phyloP scores from a whole-genome alignment of 2,113 vertebrate species.

The Saccopteryx leptura region DNA sequence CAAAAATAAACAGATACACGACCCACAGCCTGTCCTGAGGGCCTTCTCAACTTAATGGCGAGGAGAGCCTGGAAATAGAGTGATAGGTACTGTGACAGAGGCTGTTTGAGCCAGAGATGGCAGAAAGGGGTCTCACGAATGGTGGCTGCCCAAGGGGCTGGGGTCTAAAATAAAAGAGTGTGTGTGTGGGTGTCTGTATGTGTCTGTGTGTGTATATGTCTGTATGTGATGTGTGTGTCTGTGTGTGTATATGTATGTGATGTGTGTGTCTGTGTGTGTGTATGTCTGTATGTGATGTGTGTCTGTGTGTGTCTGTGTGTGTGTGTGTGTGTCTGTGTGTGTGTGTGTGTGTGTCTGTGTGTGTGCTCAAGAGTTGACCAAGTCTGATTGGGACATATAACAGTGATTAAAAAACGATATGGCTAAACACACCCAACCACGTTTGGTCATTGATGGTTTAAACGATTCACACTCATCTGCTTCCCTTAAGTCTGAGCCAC shows the following conservation, averaged over 20 bases:
- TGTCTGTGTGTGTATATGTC: background rate
- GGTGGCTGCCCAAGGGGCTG: background rate
- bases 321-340: background rate
- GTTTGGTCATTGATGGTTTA: accelerated
- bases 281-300: too few relatives aligned
- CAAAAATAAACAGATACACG: accelerated
- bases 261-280: too few relatives aligned
- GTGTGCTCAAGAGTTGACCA: background rate
- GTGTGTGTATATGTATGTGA: too few relatives aligned
- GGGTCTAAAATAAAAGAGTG: accelerated
- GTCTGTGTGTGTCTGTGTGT: background rate
- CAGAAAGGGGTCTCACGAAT: accelerated
- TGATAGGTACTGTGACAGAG: accelerated
- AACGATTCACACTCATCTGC: accelerated
- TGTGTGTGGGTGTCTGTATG: accelerated
- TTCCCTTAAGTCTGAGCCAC: background rate
- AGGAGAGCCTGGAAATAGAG: accelerated
- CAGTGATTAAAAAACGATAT: accelerated
- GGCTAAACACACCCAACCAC: background rate
- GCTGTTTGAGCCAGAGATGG: background rate
- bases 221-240: too few relatives aligned
- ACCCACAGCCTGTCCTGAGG: background rate
- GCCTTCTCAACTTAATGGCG: background rate
- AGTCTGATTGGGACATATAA: background rate
- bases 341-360: too few relatives aligned